phyloP scores from a whole-genome alignment of 2,888 invertebrate genomes.

The Acronicta aceris region DNA sequence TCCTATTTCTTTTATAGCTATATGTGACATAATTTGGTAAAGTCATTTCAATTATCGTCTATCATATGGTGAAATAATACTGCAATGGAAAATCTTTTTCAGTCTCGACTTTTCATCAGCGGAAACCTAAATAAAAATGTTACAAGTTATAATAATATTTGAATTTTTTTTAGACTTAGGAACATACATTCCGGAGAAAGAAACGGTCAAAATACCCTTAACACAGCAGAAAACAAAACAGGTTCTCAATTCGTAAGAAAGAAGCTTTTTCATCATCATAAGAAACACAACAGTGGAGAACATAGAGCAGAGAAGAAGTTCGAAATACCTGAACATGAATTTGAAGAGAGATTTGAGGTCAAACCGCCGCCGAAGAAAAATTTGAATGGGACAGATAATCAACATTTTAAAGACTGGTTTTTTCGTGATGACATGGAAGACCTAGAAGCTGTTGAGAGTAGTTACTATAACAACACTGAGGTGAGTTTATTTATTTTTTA shows the following conservation, averaged over 20 bases:
- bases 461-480: slow-evolving; percentile 70
- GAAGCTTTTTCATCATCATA: slow-evolving; percentile 84
- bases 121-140: no score
- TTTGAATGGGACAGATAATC: slow-evolving; percentile 55
- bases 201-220: slow-evolving; percentile 66
- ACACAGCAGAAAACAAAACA: slow-evolving; percentile 60
- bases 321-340: slow-evolving; percentile 89
- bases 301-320: slow-evolving; percentile 65
- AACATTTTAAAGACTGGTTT: slow-evolving; percentile 80
- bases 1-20: no score
- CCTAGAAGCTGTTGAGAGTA: slow-evolving; percentile 79
- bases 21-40: no score
- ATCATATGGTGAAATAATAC: background rate
- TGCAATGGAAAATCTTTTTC: no score
- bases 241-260: slow-evolving; percentile 67
- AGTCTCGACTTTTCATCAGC: no score
- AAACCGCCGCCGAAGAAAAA: slow-evolving; percentile 81
- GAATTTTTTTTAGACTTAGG: slow-evolving; percentile 66
- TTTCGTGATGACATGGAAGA: slow-evolving; percentile 81
- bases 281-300: slow-evolving; percentile 69
- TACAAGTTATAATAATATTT: background rate
- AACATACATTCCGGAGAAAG: slow-evolving; percentile 80
- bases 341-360: slow-evolving; percentile 89
- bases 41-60: no score
- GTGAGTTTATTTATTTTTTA: slow-evolving; percentile 54